Evolutionary conservation across 1,140 invertebrate species (phyloP), one percentile per base, ranked within the genome.

Genomic region (Branchinecta lynchi): DNA sequence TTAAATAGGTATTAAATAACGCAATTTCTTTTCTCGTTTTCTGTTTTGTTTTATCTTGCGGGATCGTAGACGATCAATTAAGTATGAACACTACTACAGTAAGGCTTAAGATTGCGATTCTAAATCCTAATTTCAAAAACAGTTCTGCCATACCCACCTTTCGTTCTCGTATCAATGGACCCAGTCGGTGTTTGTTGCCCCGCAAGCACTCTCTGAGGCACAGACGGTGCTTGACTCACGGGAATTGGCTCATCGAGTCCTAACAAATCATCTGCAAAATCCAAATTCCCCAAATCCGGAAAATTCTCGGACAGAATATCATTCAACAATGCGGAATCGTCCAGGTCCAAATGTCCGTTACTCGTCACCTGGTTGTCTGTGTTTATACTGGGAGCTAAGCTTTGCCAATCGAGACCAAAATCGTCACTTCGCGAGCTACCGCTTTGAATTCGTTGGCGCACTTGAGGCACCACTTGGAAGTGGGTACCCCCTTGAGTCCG

Each of bases 291-390:
- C 17, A 60, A 60, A 60, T 60, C 51, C 17, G 51, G 51, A 60
- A 60, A 60, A 60, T 60, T 60, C 51, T 60, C 51, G 2, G 51
- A 60, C 12, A 60, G 51, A 15, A 60, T 60, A 60, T 60, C 51
- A 60, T 60, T 60, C 51, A 60, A 60, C 51, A 60, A 20, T 15
- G 51, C 51, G 12, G 51, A 60, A 60, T 60, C 51, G 17, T 60
- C 51, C 12, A 60, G 12, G 17, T 60, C 51, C 51, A 60, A 60
- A 60, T 60, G 51, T 60, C 51, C 51, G 17, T 60, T 60, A 6
- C 12, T 60, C 12, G 51, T 20, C 17, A 60, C 51, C 51, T 60
- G 51, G 17, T 60, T 60, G 17, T 60, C 17, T 3, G 51, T 60
- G 51, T 60, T 60, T 12, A 60, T 60, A 15, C 12, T 60, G 17